Conservation (phyloP, 2,888 invertebrate species). For the Drosophila mettleri region DNA sequence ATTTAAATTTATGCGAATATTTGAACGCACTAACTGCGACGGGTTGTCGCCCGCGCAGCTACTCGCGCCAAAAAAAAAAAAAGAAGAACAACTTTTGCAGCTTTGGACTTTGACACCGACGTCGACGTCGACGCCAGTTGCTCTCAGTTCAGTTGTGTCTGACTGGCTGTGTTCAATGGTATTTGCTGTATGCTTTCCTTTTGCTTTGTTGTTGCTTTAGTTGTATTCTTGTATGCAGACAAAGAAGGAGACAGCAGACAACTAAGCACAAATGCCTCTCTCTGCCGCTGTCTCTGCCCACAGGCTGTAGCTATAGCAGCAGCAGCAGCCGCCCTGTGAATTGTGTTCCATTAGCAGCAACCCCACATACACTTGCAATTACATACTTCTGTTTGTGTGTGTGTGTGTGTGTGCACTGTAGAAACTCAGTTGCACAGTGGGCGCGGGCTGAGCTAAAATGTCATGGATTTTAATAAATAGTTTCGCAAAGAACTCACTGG, state of each 20-base stretch:
- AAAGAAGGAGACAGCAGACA: slow-evolving; percentile 52
- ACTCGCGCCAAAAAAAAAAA: slow-evolving; percentile 19
- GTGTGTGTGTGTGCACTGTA: slow-evolving; percentile 24
- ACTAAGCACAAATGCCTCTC: slow-evolving; percentile 46
- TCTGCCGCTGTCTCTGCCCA: slow-evolving; percentile 9
- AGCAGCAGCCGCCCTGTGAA: slow-evolving; percentile 71
- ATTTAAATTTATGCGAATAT: slow-evolving; percentile 77
- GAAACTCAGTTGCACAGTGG: slow-evolving; percentile 57
- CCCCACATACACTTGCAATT: slow-evolving; percentile 62
- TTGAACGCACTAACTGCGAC: slow-evolving; percentile 69
- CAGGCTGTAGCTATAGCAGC: slow-evolving; percentile 25
- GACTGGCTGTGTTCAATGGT: slow-evolving; percentile 50
- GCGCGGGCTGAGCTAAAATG: not conserved
- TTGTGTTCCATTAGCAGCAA: slow-evolving; percentile 77
- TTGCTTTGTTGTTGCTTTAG: slow-evolving; percentile 41
- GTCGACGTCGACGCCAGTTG: slow-evolving; percentile 20
- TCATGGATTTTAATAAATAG: not conserved
- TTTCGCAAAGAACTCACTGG: too few relatives aligned
- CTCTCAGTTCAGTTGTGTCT: slow-evolving; percentile 51
- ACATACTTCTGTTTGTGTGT: slow-evolving; percentile 14
- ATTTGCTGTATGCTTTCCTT: slow-evolving; percentile 43
- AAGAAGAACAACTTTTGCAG: slow-evolving; percentile 62
- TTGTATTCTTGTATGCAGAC: slow-evolving; percentile 57
- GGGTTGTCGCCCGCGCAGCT: slow-evolving; percentile 36
- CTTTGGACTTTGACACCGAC: slow-evolving; percentile 65